Base-by-base conservation (phyloP, 2,888 invertebrate genomes). In the Bombylius discolor region DNA sequence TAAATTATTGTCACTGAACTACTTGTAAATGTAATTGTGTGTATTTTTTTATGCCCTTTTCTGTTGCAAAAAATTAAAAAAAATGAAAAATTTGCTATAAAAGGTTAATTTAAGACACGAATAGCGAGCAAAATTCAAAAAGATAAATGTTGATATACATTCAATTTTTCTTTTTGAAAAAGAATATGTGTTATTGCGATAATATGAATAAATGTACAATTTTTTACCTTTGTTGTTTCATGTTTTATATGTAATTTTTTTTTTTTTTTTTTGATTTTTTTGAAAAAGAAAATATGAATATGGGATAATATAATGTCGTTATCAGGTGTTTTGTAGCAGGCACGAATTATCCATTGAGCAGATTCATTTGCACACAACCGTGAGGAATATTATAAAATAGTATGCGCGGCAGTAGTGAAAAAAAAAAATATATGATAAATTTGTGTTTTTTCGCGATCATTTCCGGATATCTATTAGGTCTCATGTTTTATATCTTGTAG, bases 281-380 rank as follows among this genome's bases (percentile, higher is more conserved):
- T 23, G 1, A 23, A 23, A 23, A 23, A 23, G 23, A 23, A 23
- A 23, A 23, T 9, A 9, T 39, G 39, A 39, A 39, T 9, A 9
- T 39, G 39, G 11, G 11, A 39, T 39, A 39, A 39, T 39, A 39
- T 39, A 8, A 42, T 42, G 39, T 42, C 39, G 57, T 57, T 57
- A 57, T 57, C 57, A 57, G 57, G 57, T 57, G 57, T 57, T 57
- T 57, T 57, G 51, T 49, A 54, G 57, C 51, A 51, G 54, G 53
- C 57, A 57, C 51, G 54, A 57, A 53, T 53, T 56, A 54, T 48
- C 57, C 47, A 51, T 53, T 57, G 23, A 23, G 23, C 49, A 36
- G 32, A 53, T 51, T 56, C 56, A 56, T 56, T 56, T 56, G 46
- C 49, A 47, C 53, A 51, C 48, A 47, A 51, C 51, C 49, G 44